Evolutionary conservation across 2,888 invertebrate genomes (phyloP).

Genomic region (Drosophila borealis): DNA sequence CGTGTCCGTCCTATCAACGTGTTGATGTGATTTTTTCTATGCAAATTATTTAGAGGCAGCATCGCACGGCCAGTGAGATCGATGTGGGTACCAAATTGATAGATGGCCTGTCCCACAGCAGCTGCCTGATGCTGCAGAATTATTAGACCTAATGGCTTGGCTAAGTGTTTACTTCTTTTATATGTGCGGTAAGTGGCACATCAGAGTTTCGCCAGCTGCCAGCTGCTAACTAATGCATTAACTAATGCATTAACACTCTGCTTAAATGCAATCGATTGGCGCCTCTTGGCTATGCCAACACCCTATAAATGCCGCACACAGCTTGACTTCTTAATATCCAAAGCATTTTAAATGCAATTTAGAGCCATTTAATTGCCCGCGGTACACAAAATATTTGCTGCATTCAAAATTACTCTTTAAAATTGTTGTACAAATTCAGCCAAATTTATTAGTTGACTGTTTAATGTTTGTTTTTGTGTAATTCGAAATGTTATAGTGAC

Average conservation of each 20-base stretch:
- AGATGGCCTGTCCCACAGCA: constrained; percentile 36
- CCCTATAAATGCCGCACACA: not conserved
- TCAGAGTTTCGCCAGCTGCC: constrained; percentile 5
- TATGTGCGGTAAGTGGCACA: not conserved
- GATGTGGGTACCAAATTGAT: constrained; percentile 52
- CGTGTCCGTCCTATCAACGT: constrained; percentile 63
- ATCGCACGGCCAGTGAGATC: constrained; percentile 20
- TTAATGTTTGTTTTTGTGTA: constrained; percentile 15
- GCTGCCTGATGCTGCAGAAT: constrained; percentile 33
- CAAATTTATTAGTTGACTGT: constrained; percentile 3
- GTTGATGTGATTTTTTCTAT: constrained; percentile 72
- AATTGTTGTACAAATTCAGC: constrained; percentile 5
- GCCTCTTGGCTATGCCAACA: constrained; percentile 9
- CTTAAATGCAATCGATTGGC: constrained; percentile 51
- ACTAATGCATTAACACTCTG: constrained; percentile 27
- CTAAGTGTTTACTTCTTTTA: constrained; percentile 21
- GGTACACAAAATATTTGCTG: not conserved
- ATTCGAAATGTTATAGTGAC: constrained; percentile 15
- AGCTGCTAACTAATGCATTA: constrained; percentile 50
- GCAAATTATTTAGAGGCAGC: constrained; percentile 37
- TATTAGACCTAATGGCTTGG: constrained; percentile 32
- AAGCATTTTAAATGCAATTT: constrained; percentile 8
- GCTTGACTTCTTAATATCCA: constrained; percentile 11
- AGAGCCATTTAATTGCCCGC: constrained; percentile 1
- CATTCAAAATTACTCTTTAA: constrained; percentile 6